Evolutionary conservation across 2,113 vertebrate species (phyloP).

Genomic region (Machaerirhynchus nigripectus): DNA sequence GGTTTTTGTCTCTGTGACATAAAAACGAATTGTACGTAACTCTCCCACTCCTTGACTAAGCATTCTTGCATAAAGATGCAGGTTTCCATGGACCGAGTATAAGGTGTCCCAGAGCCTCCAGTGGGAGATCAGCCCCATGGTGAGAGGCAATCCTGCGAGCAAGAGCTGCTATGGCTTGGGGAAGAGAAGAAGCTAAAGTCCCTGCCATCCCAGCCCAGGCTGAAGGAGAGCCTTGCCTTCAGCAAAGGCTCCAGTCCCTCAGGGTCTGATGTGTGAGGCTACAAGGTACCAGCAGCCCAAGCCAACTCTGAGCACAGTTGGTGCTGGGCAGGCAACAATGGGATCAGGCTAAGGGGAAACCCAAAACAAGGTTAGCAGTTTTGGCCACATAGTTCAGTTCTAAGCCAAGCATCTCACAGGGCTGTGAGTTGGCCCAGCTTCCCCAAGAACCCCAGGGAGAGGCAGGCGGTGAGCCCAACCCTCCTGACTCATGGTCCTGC

Average conservation of each 20-base stretch:
- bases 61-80: neutral
- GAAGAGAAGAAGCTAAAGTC: neutral
- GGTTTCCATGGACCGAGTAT: neutral
- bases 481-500: neutral
- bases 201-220: neutral
- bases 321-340: neutral
- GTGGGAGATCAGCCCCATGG: neutral
- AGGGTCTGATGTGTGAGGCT: neutral
- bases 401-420: neutral
- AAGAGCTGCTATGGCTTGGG: neutral
- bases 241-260: neutral
- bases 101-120: neutral
- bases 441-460: neutral
- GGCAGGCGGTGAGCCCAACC: neutral
- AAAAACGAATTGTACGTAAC: neutral
- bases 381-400: neutral
- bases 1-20: neutral
- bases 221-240: neutral
- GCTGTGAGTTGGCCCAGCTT: neutral
- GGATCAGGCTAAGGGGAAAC: neutral
- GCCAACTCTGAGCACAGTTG: neutral
- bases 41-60: neutral
- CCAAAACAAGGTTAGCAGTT: neutral
- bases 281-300: neutral
- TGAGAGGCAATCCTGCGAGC: rapidly evolving